Evolutionary conservation across 2,888 invertebrate genomes (phyloP).

Genomic region (Orthonevra nobilis): DNA sequence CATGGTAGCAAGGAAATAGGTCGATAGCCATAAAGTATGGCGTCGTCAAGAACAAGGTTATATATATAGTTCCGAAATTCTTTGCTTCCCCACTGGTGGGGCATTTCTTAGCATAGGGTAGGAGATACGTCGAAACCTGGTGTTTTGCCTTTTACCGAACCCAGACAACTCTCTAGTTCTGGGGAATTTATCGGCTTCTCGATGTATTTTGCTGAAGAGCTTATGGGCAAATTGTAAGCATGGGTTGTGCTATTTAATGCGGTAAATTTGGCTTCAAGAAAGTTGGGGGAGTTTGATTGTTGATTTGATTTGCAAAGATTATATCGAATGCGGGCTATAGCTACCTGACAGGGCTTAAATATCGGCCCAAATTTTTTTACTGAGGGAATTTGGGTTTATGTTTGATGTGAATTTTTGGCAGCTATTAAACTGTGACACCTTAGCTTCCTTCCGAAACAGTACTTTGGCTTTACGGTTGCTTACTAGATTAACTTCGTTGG

Average conservation of each 20-base stretch:
- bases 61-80: neutral
- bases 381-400: neutral
- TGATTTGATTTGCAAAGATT: neutral
- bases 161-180: no score
- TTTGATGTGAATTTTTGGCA: neutral
- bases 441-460: neutral
- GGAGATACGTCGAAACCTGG: no score
- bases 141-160: no score
- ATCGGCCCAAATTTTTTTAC: neutral
- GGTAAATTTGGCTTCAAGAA: no score
- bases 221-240: no score
- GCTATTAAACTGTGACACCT: neutral
- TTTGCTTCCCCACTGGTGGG: neutral
- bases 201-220: no score
- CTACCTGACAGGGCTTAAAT: neutral
- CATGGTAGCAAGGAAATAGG: neutral
- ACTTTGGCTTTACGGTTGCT: neutral
- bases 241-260: no score
- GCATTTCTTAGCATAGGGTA: no score
- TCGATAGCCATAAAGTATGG: no score
- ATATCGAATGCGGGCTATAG: neutral
- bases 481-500: neutral
- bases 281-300: neutral
- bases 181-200: no score
- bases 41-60: neutral